Base-by-base conservation (phyloP, 2,797 vertebrate genomes). In the Catostomus latipinnis region DNA sequence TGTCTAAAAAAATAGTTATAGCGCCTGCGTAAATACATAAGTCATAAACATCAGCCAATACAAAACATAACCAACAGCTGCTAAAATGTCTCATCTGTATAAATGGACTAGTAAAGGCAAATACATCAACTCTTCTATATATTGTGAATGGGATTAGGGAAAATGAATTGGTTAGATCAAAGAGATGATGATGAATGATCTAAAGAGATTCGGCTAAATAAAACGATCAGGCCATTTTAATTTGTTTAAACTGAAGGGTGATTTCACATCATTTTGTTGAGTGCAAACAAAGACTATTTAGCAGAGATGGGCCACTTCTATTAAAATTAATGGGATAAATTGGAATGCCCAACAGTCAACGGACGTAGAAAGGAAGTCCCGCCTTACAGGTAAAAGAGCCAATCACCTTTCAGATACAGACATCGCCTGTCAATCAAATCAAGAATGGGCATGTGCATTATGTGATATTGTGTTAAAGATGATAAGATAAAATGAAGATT, bases 31-130 rank as follows among this genome's bases (percentile, higher is more conserved):
- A 66, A 65, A 49, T 63, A 72, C 34, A 34, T 34, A 22, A 0
- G 13, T 3, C 71, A 74, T 70, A 71, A 68, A 76, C 49, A 52
- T 46, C 6, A 78, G 68, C 54, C 58, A 61, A 78, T 56, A 52
- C 50, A 56, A 63, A 60, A n/a, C 4, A 43, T 63, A 53, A 63
- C 46, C 46, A 54, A 12, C 43, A 57, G 52, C 11, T 18, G 49
- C 14, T 74, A 54, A 48, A 69, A 60, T 6, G 13, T 43, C 18
- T 54, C 11, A 58, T 69, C 66, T 77, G 75, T 18, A 70, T 18
- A 52, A 60, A 60, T 13, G 49, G 66, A 12, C 11, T 14, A 58
- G 46, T 18, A 52, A 69, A 50, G 66, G 10, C 22, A 49, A 34
- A 76, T 14, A 43, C 49, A 68, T 60, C 65, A 0, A 43, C 45